Evolutionary conservation across 2,113 vertebrate genomes (phyloP).

Genomic region (Dasyurus viverrinus): DNA sequence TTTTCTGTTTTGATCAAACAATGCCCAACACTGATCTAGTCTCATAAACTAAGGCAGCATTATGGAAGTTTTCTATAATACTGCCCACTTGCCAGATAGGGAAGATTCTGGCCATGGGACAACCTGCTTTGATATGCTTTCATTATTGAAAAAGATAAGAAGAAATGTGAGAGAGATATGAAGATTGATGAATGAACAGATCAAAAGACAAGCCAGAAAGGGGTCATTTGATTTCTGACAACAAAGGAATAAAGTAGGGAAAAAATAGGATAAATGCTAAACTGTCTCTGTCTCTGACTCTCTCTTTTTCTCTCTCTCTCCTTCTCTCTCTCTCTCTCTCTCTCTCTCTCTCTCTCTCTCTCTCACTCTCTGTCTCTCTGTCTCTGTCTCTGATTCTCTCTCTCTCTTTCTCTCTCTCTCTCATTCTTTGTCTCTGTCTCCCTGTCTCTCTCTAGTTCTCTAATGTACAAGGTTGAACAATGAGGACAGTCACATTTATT

Average conservation of each 20-base stretch:
- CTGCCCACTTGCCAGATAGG: neutral
- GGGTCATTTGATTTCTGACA: neutral
- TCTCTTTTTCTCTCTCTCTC: no score
- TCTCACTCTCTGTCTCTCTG: no score
- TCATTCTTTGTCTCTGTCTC: no score
- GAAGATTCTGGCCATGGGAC: neutral
- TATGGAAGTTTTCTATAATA: slow-evolving; percentile 1
- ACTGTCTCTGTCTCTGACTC: neutral
- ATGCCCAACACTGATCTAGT: neutral
- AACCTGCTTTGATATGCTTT: slow-evolving; percentile 6
- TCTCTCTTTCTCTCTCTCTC: no score
- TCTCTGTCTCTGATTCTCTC: no score
- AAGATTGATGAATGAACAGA: neutral
- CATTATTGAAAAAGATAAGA: slow-evolving; percentile 24
- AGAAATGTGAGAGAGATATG: slow-evolving; percentile 8
- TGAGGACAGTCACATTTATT: slow-evolving; percentile 44
- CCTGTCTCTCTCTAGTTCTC: neutral
- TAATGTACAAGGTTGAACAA: slow-evolving; percentile 38
- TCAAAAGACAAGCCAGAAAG: slow-evolving; percentile 18
- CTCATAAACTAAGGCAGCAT: neutral
- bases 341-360: no score
- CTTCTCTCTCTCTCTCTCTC: no score
- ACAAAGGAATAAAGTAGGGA: neutral
- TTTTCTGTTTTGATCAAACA: neutral
- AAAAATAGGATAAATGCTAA: neutral